A percentile compares a stretch with the other conserved stretches of the same genome.
These are phyloP conservation scores for Sebastes reedi DNA, from an alignment of 2,797 vertebrate genomes.

Conservation along the genomic window DNA sequence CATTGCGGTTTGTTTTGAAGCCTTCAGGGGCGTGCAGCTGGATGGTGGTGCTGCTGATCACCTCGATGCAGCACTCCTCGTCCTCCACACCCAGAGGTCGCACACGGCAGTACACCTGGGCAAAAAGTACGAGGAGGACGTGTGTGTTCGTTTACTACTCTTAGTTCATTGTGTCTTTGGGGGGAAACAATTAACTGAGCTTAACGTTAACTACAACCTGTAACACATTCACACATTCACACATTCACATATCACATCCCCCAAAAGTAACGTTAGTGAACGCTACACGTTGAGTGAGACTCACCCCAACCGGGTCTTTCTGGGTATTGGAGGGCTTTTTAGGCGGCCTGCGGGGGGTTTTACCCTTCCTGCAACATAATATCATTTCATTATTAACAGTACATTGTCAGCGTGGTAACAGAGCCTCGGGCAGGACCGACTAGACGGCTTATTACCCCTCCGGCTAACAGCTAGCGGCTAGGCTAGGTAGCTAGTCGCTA, in stretches of 20 bases:
- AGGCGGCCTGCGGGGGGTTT: constrained; percentile 83
- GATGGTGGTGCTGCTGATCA: constrained; percentile 89
- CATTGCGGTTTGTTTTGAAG: constrained; percentile 88
- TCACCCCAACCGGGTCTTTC: constrained; percentile 94
- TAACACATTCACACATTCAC: not conserved
- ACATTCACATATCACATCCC: not conserved
- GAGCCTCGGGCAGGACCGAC: not conserved
- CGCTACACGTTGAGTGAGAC: constrained; percentile 36
- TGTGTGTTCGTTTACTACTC: not conserved
- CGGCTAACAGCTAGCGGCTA: not conserved
- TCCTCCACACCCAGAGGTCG: constrained; percentile 86
- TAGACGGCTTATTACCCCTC: not conserved
- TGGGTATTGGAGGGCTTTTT: constrained; percentile 86
- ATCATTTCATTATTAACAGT: not conserved
- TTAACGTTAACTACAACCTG: not conserved
- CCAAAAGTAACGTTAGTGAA: not conserved
- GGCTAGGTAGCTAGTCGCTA: not conserved
- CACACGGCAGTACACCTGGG: constrained; percentile 93
- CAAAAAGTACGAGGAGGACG: not conserved
- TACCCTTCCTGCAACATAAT: constrained; percentile 79
- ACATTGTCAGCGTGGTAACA: not conserved
- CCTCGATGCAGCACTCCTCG: constrained; percentile 92
- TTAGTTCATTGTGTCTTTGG: not conserved
- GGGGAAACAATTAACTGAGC: too few species aligned
- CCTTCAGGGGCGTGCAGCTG: constrained; percentile 94